Evolutionary conservation across 2,888 invertebrate species (phyloP).

Genomic region (Agonum fuliginosum): DNA sequence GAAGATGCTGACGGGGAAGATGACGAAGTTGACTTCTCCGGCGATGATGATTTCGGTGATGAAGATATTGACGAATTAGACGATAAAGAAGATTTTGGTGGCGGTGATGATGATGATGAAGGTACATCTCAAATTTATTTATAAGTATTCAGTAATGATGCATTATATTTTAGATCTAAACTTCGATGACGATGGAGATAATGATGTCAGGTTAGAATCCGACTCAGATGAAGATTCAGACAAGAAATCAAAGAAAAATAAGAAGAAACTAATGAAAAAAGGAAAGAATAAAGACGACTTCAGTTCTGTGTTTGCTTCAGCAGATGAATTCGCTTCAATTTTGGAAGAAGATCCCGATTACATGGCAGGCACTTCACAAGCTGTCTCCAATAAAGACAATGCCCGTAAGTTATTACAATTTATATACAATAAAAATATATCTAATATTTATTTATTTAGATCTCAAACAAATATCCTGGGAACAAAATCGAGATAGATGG

Average conservation of each 20-base stretch:
- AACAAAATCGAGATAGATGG: constrained; percentile 81
- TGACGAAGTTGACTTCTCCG: constrained; percentile 73
- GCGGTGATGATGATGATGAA: constrained; percentile 70
- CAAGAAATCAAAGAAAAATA: constrained; percentile 61
- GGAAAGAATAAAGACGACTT: constrained; percentile 72
- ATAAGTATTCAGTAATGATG: constrained; percentile 32
- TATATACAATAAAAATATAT: constrained; percentile 38
- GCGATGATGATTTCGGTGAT: constrained; percentile 69
- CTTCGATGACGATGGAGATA: constrained; percentile 69
- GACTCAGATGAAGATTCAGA: constrained; percentile 66
- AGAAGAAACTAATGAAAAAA: constrained; percentile 64
- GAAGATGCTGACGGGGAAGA: constrained; percentile 67
- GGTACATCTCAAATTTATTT: constrained; percentile 64
- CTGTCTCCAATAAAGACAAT: constrained; percentile 84
- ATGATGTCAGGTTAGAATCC: constrained; percentile 71
- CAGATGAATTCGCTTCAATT: constrained; percentile 91
- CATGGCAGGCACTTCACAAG: constrained; percentile 78
- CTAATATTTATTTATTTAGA: constrained; percentile 67
- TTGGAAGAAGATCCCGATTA: constrained; percentile 83
- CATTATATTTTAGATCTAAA: constrained; percentile 65
- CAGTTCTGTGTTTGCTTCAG: constrained; percentile 85
- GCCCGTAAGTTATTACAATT: constrained; percentile 74
- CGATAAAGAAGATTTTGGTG: constrained; percentile 61
- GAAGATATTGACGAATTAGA: constrained; percentile 65
- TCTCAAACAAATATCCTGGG: constrained; percentile 88